Percentiles rank a stretch among this genome's conserved stretches.
These are phyloP conservation scores for Kryptolebias marmoratus DNA, from an alignment of 2,113 vertebrate species.

Conservation along the genomic window DNA sequence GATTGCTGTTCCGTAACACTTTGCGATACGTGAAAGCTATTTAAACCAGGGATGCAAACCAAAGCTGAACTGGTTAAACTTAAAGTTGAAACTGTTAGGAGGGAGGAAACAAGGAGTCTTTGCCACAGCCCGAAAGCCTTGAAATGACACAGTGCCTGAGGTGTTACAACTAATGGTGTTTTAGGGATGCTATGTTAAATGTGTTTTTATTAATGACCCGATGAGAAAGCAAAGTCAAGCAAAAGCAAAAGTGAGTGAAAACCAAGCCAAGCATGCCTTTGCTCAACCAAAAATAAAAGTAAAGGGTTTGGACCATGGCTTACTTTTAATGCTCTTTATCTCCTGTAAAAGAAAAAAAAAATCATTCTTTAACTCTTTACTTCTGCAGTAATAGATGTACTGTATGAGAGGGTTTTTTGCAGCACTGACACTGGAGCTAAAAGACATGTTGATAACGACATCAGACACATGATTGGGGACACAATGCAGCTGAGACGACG, in stretches of 20 bases:
- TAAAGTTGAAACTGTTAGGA: slow-evolving; percentile 8
- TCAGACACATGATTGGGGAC: slow-evolving; percentile 55
- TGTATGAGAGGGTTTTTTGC: slow-evolving; percentile 36
- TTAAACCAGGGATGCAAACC: slow-evolving; percentile 22
- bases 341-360: slow-evolving; percentile 86
- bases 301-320: slow-evolving; percentile 78
- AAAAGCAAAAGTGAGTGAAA: slow-evolving; percentile 77
- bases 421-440: slow-evolving; percentile 43
- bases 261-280: slow-evolving; percentile 81
- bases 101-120: slow-evolving; percentile 18
- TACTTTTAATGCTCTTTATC: slow-evolving; percentile 89
- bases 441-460: slow-evolving; percentile 48
- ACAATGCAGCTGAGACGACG: slow-evolving; percentile 52
- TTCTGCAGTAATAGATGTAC: slow-evolving; percentile 37
- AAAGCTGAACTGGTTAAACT: slow-evolving; percentile 23
- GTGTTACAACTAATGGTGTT: slow-evolving; percentile 26
- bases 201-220: slow-evolving; percentile 66
- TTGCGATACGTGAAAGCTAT: slow-evolving; percentile 13
- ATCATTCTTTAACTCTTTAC: slow-evolving; percentile 76
- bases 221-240: slow-evolving; percentile 75
- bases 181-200: slow-evolving; percentile 67
- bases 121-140: slow-evolving; percentile 15
- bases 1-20: slow-evolving; percentile 1
- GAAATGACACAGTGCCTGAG: slow-evolving; percentile 28
- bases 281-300: slow-evolving; percentile 51